A percentile compares a stretch with the other conserved stretches of the same genome.
Evolutionary conservation across 53 echinoderm and acorn worm genomes (phyloP).

Genomic region (Holothuria scabra): DNA sequence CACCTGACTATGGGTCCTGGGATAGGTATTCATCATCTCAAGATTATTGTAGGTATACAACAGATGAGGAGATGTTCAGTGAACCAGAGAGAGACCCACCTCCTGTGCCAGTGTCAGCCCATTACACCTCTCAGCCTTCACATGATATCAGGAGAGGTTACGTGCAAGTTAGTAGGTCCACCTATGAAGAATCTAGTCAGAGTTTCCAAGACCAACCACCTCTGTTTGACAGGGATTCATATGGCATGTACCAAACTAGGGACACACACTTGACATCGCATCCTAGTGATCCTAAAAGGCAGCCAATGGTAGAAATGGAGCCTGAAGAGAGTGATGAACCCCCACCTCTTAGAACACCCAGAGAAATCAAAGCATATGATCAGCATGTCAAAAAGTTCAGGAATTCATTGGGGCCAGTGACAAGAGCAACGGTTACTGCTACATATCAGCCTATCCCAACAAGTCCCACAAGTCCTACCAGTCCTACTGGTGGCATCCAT

Average conservation of each 20-base stretch:
- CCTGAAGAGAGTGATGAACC: not conserved
- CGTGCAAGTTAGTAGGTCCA: no score
- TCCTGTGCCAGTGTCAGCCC: not conserved
- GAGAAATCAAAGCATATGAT: slow-evolving; percentile 67
- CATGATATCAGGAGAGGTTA: not conserved
- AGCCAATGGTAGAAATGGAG: slow-evolving; percentile 23
- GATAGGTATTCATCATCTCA: not conserved
- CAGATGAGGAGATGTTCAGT: slow-evolving; percentile 34
- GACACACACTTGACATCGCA: not conserved
- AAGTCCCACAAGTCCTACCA: slow-evolving; percentile 22
- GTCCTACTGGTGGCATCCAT: not conserved
- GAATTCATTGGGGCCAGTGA: slow-evolving; percentile 52
- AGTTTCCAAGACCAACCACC: no score
- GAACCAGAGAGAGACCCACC: slow-evolving; percentile 49
- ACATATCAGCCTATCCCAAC: slow-evolving; percentile 25
- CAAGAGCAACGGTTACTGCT: slow-evolving; percentile 39
- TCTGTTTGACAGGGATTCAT: not conserved
- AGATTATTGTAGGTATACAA: slow-evolving; percentile 8
- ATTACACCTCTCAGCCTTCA: slow-evolving; percentile 2
- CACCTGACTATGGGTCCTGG: not conserved
- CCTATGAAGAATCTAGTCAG: no score
- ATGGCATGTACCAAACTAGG: not conserved
- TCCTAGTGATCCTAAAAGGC: slow-evolving; percentile 10
- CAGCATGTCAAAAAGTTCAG: slow-evolving; percentile 62
- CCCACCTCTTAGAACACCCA: slow-evolving; percentile 56